Evolutionary conservation across 2,888 invertebrate species (phyloP), one percentile per base, ranked within the genome.

Genomic region (Lissonota sp.): DNA sequence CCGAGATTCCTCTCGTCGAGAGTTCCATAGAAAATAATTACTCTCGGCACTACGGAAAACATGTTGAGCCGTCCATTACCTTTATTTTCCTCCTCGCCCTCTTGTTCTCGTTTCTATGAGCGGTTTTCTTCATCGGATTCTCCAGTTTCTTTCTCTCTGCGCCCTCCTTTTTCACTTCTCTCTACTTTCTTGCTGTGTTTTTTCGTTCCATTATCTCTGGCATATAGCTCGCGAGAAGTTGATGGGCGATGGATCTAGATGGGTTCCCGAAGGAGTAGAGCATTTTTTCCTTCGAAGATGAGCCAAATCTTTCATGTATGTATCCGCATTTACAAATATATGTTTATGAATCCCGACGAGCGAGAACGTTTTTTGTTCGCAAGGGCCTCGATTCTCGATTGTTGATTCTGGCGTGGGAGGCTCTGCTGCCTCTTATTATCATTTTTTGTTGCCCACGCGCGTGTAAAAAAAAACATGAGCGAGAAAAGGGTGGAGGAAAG

Each of bases 161-260:
- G 5, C 16, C 16, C 2, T 49, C 49, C 63, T 53, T 71, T 72
- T 80, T 49, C 55, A 26, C 69, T 62, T 55, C 55, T 58, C 42
- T 14, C 5, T 71, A 39, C 39, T 63, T 4, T 40, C 14, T 57
- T 37, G 12, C 51, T 7, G n/a, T 14, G 14, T 81, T 64, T 44
- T 55, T 53, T 66, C n/a, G 6, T 69, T 69, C 66, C 69, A 66
- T 46, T 70, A 55, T 63, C 57, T 64, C 66, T 57, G 39, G 60
- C 72, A 42, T 71, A 82, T 78, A 71, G 66, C 67, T 79, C 79
- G 82, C 62, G 58, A 82, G 75, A 75, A 82, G 75, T 82, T 75
- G 75, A 53, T 57, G 14, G 55, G 64, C 67, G 44, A 69, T 44
- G n/a, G 14, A 64, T 37, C 40, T 39, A 71, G 71, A 71, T 53